Conservation (phyloP, 2,888 invertebrate genomes). For the Cremastinae sp. region DNA sequence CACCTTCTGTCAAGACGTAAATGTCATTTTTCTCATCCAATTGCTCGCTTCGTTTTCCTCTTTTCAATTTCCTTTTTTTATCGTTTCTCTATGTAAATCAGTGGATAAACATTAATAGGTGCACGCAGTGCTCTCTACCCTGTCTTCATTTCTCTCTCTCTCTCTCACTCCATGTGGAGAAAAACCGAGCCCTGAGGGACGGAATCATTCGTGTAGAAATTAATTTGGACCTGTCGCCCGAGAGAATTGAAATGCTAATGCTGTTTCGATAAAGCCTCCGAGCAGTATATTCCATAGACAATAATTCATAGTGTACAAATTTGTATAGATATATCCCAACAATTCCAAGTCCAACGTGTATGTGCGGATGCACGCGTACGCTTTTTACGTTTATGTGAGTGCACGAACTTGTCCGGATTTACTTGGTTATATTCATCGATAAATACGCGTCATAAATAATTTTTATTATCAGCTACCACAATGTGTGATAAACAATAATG, state of each 20-base stretch:
- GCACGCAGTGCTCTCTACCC: not conserved
- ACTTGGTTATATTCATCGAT: constrained; percentile 30
- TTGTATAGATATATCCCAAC: constrained; percentile 14
- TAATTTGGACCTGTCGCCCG: constrained; percentile 59
- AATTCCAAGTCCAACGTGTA: not conserved
- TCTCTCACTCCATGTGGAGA: not conserved
- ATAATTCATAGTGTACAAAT: constrained; percentile 36
- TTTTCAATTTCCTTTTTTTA: constrained; percentile 3
- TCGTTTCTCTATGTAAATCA: constrained; percentile 8
- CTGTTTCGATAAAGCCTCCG: constrained; percentile 53
- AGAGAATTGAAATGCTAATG: constrained; percentile 59
- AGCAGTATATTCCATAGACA: not conserved
- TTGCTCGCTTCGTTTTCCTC: not conserved
- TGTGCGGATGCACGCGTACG: not conserved
- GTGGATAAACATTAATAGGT: constrained; percentile 21
- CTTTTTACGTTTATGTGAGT: not conserved
- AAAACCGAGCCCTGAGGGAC: constrained; percentile 20
- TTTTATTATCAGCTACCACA: constrained; percentile 52
- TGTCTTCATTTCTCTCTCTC: not conserved
- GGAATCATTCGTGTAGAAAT: constrained; percentile 54
- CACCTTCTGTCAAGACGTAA: not conserved
- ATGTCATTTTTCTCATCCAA: not conserved
- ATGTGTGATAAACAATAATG: constrained; percentile 53
- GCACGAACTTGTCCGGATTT: constrained; percentile 38
- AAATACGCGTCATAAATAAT: constrained; percentile 55